These are phyloP conservation scores for Montipora foliosa DNA, from an alignment of 64 coral and sea anemone genomes.

Conservation along the genomic window DNA sequence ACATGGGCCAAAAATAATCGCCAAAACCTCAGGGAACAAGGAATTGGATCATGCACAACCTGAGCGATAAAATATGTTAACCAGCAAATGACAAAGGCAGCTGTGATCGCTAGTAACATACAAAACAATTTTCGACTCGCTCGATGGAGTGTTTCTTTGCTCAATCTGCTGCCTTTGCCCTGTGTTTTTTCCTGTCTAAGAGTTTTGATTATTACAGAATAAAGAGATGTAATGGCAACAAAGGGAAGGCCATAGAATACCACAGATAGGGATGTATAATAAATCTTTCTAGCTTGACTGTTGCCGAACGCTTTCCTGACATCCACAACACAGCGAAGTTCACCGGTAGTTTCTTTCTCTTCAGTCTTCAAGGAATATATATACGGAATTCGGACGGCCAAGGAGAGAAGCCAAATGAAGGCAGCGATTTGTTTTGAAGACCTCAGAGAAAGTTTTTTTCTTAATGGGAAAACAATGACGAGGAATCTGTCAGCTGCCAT, in stretches of 20 bases:
- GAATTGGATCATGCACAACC: slow-evolving; percentile 9
- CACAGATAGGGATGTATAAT: slow-evolving; percentile 46
- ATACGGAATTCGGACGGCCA: slow-evolving; percentile 44
- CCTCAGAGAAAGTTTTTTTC: slow-evolving; percentile 7
- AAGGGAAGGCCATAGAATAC: slow-evolving; percentile 61
- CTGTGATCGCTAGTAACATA: slow-evolving; percentile 41
- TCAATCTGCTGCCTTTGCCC: neutral
- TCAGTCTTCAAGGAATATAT: neutral
- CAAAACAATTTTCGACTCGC: slow-evolving; percentile 39
- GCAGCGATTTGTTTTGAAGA: slow-evolving; percentile 24
- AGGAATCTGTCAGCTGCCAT: slow-evolving; percentile 40
- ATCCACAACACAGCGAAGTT: neutral
- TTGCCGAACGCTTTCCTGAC: slow-evolving; percentile 17
- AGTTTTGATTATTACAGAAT: slow-evolving; percentile 5
- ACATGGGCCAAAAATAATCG: slow-evolving; percentile 64
- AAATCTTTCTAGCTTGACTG: slow-evolving; percentile 21
- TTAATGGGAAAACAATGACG: slow-evolving; percentile 34
- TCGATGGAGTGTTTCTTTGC: neutral
- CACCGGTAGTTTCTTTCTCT: neutral
- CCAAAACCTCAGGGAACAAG: slow-evolving; percentile 64
- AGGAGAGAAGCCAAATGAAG: slow-evolving; percentile 29
- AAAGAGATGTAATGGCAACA: slow-evolving; percentile 20
- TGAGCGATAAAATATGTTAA: slow-evolving; percentile 57
- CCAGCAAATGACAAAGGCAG: slow-evolving; percentile 61
- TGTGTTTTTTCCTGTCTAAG: neutral